These are phyloP conservation scores for Karalla daura DNA, from an alignment of 2,797 vertebrate genomes.

Conservation along the genomic window DNA sequence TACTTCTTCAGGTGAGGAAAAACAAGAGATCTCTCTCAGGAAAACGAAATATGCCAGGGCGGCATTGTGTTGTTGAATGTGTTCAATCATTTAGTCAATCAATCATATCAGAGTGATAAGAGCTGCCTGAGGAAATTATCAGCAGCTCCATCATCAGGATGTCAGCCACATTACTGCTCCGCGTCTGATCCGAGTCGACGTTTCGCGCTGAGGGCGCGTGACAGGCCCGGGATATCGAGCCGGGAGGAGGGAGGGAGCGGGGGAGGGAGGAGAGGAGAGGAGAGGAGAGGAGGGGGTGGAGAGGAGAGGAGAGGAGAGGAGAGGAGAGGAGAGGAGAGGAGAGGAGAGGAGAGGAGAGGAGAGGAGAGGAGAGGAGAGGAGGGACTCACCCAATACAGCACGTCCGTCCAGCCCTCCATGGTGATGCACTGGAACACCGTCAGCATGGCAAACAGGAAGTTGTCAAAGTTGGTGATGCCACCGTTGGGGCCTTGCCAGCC, in stretches of 20 bases:
- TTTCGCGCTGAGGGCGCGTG: slow-evolving; percentile 33
- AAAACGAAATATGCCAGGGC: slow-evolving; percentile 11
- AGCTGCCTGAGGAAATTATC: slow-evolving; percentile 62
- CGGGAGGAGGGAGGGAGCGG: background rate
- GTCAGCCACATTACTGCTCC: slow-evolving; percentile 54
- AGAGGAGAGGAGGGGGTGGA: slow-evolving; percentile 4
- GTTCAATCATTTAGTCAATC: slow-evolving; percentile 58
- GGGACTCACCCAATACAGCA: slow-evolving; percentile 96
- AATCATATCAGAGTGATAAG: slow-evolving; percentile 56
- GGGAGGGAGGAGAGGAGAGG: too few relatives aligned
- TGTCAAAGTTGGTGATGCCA: slow-evolving; percentile 99
- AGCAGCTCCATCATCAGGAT: slow-evolving; percentile 56
- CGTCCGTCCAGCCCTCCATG: slow-evolving; percentile 99
- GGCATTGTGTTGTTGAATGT: slow-evolving; percentile 34
- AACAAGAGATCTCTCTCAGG: slow-evolving; percentile 16
- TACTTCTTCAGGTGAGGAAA: slow-evolving; percentile 9
- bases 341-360: slow-evolving; percentile 4
- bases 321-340: slow-evolving; percentile 2
- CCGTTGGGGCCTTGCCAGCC: slow-evolving; percentile 97
- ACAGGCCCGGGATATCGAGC: slow-evolving; percentile 40
- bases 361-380: background rate
- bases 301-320: slow-evolving; percentile 5
- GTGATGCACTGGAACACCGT: slow-evolving; percentile 99
- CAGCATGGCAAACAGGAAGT: slow-evolving; percentile 99
- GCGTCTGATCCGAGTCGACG: slow-evolving; percentile 53